Percentiles rank a stretch among this genome's conserved stretches.
Conservation (phyloP, 2,888 invertebrate species). For the Sturmia bella region DNA sequence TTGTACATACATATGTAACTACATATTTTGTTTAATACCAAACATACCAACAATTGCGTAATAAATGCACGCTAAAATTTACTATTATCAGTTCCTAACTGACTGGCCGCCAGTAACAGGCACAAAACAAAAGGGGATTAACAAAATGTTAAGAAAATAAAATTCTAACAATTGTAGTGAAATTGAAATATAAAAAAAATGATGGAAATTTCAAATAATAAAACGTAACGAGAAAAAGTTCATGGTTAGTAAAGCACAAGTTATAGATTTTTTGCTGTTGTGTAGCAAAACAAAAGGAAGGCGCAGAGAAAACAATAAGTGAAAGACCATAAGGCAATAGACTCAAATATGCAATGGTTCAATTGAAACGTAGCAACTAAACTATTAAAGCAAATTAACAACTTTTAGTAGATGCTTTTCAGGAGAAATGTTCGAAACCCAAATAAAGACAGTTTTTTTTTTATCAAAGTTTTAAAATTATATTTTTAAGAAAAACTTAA, state of each 20-base stretch:
- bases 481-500: too few species aligned
- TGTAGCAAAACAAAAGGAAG: not conserved
- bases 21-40: constrained; percentile 41
- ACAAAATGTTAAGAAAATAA: constrained; percentile 14
- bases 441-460: too few species aligned
- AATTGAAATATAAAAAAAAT: constrained; percentile 36
- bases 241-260: constrained; percentile 62
- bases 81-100: not conserved
- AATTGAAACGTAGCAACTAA: not conserved
- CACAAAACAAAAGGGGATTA: not conserved
- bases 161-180: constrained; percentile 20
- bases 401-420: not conserved
- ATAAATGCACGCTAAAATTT: constrained; percentile 57
- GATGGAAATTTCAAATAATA: constrained; percentile 28
- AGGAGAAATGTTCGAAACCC: too few species aligned
- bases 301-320: not conserved
- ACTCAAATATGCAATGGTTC: constrained; percentile 6
- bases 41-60: constrained; percentile 51
- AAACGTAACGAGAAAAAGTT: constrained; percentile 50
- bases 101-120: not conserved
- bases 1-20: not conserved
- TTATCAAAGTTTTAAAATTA: too few species aligned
- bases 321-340: not conserved
- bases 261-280: constrained; percentile 46
- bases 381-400: constrained; percentile 11